Evolutionary conservation across 2,888 invertebrate species (phyloP), one percentile per base, ranked within the genome.

Genomic region (Sialis lutaria): DNA sequence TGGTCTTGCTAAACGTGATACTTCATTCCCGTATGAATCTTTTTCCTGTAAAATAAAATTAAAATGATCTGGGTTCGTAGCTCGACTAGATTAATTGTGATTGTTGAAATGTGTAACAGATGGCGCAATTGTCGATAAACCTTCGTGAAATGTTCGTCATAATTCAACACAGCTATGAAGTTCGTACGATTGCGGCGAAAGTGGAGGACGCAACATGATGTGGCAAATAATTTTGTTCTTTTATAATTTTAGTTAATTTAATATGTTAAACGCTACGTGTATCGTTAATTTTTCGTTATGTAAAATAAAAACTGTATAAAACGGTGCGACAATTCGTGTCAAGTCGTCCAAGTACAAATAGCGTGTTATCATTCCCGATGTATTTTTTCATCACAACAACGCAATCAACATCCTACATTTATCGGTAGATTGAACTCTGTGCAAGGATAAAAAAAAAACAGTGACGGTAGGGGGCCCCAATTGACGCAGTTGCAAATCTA

Each of bases 11-110:
- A 91, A 68, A 60, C 89, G 83, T 50, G 84, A 83, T 54, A 97
- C 93, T 70, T 97, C 95, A 69, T 97, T 98, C 47, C 95, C 95
- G 68, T 97, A 98, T 53, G 79, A 78, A 70, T 98, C 97, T 63
- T 92, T 95, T 67, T 91, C 90, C 96, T 96, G 69, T 12, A 63
- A 64, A 46, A 50, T 44, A 49, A 47, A 53, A 47, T 43, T 10
- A 45, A 40, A 39, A 40, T 13, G 33, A 37, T 39, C 46, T 45
- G 31, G 9, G 37, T 32, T 45, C 33, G 46, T 55, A 35, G 10
- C 9, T 52, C 52, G 39, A 22, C 22, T 22, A 22, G 4, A 2
- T 22, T 22, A 22, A 22, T 22, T 22, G 2, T 22, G 4, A 22
- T 4, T 22, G 22, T 22, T 22, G 22, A 46, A 22, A 37, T 55